Conservation (phyloP, 2,113 vertebrate genomes). For the Onychostoma macrolepis region DNA sequence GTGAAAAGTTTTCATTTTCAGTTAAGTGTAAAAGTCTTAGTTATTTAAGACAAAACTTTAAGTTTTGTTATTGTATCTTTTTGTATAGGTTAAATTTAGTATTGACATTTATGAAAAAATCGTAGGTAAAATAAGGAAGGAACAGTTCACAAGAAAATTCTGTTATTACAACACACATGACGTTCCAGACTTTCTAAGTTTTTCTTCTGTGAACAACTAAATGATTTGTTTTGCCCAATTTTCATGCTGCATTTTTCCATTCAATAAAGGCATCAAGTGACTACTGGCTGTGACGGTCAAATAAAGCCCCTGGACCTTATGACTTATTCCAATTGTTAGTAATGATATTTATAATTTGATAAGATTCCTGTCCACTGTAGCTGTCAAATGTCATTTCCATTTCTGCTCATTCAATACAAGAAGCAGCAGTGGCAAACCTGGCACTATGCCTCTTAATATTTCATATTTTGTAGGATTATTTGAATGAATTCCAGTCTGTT, state of each 20-base stretch:
- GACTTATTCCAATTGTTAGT: not conserved
- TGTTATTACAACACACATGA: not conserved
- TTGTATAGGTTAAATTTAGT: no score
- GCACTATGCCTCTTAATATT: not conserved
- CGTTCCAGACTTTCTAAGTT: not conserved
- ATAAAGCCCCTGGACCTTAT: not conserved
- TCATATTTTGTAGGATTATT: not conserved
- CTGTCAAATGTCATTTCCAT: not conserved
- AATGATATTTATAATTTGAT: no score
- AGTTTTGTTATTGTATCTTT: no score
- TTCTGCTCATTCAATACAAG: not conserved
- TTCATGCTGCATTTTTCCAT: not conserved
- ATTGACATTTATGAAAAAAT: no score
- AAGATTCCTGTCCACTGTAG: not conserved
- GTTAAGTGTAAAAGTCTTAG: no score
- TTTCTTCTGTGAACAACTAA: not conserved
- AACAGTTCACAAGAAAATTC: no score
- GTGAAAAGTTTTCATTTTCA: not conserved
- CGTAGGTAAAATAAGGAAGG: no score
- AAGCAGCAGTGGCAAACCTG: not conserved
- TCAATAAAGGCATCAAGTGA: not conserved
- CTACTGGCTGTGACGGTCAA: not conserved
- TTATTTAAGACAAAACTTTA: no score
- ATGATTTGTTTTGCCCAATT: not conserved
- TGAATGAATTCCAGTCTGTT: not conserved